Base-by-base conservation (phyloP, 2,113 vertebrate species). In the Colaptes auratus region DNA sequence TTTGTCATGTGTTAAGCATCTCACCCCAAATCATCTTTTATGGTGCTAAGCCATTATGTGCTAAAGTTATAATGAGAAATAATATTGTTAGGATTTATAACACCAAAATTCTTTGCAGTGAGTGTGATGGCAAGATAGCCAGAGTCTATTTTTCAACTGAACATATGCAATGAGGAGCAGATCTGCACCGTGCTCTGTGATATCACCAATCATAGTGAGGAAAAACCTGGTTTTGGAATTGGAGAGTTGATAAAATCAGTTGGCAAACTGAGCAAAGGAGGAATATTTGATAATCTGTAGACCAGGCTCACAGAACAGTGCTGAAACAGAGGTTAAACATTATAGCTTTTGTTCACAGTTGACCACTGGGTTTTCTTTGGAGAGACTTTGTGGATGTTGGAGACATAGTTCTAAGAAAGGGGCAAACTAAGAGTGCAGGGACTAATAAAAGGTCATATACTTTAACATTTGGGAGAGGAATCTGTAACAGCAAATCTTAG, bases 351-450 rank as follows among this genome's bases (percentile, higher is more conserved):
- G 25, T 79, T 97, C 70, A 79, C 64, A 48, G 75, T 90, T 91
- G 87, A 88, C 96, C 94, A 56, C 86, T 76, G 61, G 74, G 18
- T 42, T 89, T 94, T 93, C 46, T 88, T 81, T 94, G 35, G 59
- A 70, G 84, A 83, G 64, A 21, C 8, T 56, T 33, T 36, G 25
- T 30, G 19, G 53, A 27, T 3, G 9, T 27, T 78, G 75, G 23
- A 90, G 48, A 15, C 28, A 31, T 31, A 19, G 9, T 59, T 67
- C 20, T 82, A 73, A 36, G 19, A 65, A n/a, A 69, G 7, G 11
- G 17, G n/a, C 33, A 36, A 82, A 59, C 30, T 55, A 31, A 74
- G 33, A 60, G 19, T 30, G 0, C 1, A n/a, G 28, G 19, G 8
- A 3, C 75, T 84, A n/a, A 78, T 75, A 75, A 11, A 20, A 75